A percentile compares a stretch with the other conserved stretches of the same genome.
Conservation (phyloP, 2,113 vertebrate species). For the Callipepla californica region DNA sequence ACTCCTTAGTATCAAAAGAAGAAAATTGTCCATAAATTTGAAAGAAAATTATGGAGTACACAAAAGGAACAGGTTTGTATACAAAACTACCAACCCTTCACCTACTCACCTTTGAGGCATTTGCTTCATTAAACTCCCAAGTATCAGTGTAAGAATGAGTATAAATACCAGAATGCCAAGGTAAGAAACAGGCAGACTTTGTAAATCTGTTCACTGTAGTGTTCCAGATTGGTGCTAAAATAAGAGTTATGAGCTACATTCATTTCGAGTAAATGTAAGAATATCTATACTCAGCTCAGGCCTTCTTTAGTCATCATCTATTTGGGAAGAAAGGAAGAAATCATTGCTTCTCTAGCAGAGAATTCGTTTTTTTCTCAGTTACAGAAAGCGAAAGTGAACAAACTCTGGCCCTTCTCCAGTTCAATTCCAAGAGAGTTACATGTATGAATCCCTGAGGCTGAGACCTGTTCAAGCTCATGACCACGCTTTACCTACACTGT, state of each 20-base stretch:
- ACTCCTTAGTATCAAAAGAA: conserved; percentile 1
- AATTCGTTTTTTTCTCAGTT: not conserved
- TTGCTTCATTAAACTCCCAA: conserved; percentile 13
- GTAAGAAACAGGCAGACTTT: conserved; percentile 38
- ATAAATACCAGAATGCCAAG: conserved; percentile 40
- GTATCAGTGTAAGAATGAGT: not conserved
- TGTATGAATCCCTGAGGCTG: not conserved
- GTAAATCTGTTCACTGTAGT: conserved; percentile 37
- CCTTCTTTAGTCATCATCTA: conserved; percentile 28
- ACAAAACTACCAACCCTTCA: not conserved
- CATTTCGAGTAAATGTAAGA: conserved; percentile 36
- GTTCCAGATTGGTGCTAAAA: conserved; percentile 58
- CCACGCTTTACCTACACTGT: not conserved
- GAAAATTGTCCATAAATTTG: conserved; percentile 26
- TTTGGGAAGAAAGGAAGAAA: conserved; percentile 21
- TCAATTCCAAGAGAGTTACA: not conserved
- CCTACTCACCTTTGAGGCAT: not conserved
- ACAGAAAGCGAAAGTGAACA: not conserved
- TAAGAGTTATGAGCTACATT: conserved; percentile 46
- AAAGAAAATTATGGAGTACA: not conserved
- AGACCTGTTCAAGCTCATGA: not conserved
- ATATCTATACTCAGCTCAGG: conserved; percentile 29
- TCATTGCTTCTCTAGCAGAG: not conserved
- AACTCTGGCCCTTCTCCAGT: not conserved
- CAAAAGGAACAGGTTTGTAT: not conserved